Base-by-base conservation (phyloP, 2,888 invertebrate genomes). In the Dasysyrphus albostriatus region DNA sequence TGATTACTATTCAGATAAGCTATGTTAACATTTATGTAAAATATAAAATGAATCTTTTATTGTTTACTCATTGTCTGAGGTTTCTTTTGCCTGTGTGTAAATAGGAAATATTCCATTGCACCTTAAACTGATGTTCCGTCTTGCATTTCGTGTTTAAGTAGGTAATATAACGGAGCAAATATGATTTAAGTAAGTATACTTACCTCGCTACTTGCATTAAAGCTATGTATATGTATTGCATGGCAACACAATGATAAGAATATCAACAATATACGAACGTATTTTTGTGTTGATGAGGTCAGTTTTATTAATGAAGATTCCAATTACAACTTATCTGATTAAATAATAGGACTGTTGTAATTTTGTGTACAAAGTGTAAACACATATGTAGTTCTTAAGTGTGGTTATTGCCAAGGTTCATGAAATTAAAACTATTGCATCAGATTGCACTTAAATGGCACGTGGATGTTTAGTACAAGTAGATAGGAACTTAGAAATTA, bases 231-330 rank as follows among this genome's bases (percentile, higher is more conserved):
- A 5, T 4, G 8, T 3, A 61, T 39, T 19, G 12, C 12, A 54
- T 51, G 5, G 54, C n/a, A 39, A 37, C 39, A 37, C 39, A 16
- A n/a, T 70, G 54, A 70, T 56, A 70, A 70, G 54, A 69, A 69
- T 49, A 14, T 24, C 19, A 24, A 24, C 24, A 24, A 24, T 51
- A 24, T 9, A 19, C n/a, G 14, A 2, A 16, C 0, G 7, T 39
- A 19, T 14, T 51, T 10, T 51, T 10, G 29, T 63, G 8, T 74
- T 51, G 74, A 74, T 74, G 54, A 75, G 74, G 74, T 75, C 74
- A 74, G 74, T 74, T 63, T 39, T 63, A 63, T 63, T 75, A 39
- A 39, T 63, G 24, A 32, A 54, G 34, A 49, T 34, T 67, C 7
- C 12, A 32, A 19, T 16, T 58, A 16, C 32, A 56, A 63, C 0